A percentile compares a stretch with the other conserved stretches of the same genome.
Conservation (phyloP, 2,113 vertebrate genomes). For the Notarius lentiginosus region DNA sequence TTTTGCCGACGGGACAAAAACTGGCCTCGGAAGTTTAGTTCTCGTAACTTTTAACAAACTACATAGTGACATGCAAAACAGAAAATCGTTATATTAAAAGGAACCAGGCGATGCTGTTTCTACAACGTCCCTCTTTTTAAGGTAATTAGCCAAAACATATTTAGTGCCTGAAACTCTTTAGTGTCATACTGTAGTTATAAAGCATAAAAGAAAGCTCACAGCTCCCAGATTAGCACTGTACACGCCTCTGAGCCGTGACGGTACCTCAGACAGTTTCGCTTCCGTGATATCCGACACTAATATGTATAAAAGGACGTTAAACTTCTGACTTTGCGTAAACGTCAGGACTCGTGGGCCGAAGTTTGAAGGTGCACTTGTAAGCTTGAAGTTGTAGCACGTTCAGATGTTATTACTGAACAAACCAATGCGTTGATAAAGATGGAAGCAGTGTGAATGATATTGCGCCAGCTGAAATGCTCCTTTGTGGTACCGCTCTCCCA, state of each 20-base stretch:
- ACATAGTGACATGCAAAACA: background rate
- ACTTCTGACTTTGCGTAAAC: background rate
- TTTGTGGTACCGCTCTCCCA: background rate
- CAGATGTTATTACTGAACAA: background rate
- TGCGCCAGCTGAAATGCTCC: background rate
- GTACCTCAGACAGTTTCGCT: background rate
- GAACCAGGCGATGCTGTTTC: background rate
- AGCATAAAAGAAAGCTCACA: background rate
- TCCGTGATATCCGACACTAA: background rate
- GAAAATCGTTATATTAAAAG: background rate
- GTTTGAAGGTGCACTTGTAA: background rate
- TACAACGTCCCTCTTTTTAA: background rate
- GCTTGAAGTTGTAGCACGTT: background rate
- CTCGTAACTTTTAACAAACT: background rate
- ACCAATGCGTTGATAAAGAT: background rate
- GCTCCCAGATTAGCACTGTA: background rate
- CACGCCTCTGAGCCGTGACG: background rate
- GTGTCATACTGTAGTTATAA: background rate
- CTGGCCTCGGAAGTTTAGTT: background rate
- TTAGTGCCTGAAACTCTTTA: background rate
- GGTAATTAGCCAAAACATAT: background rate
- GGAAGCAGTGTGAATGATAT: background rate
- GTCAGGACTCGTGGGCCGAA: background rate
- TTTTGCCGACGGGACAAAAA: background rate
- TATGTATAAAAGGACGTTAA: background rate